A percentile compares a stretch with the other conserved stretches of the same genome.
Evolutionary conservation across 2,888 invertebrate genomes (phyloP).

Genomic region (Perizoma affinitatum): DNA sequence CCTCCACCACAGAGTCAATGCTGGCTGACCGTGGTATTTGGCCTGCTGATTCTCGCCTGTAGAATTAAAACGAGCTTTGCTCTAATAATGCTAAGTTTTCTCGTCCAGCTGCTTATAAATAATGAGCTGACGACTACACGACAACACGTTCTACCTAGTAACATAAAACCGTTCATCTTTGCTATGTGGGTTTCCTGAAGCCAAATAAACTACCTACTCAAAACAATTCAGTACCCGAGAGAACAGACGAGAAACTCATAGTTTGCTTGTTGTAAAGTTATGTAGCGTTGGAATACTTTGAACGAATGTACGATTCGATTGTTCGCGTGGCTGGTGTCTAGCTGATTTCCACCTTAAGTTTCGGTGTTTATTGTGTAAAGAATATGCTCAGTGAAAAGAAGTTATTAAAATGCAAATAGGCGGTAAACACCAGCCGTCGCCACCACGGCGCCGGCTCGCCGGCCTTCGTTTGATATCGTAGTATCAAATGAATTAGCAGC

Average conservation of each 20-base stretch:
- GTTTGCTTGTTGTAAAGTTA: too few species aligned
- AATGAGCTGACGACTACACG: too few species aligned
- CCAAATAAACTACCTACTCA: too few species aligned
- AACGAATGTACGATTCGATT: background rate
- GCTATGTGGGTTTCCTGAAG: too few species aligned
- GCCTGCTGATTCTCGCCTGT: slow-evolving; percentile 81
- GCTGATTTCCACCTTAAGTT: slow-evolving; percentile 16
- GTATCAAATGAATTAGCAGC: slow-evolving; percentile 22
- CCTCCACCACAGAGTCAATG: slow-evolving; percentile 91
- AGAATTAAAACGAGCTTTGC: background rate
- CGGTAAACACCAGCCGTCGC: slow-evolving; percentile 45
- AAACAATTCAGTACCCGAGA: too few species aligned
- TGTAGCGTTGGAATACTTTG: too few species aligned
- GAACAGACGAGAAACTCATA: too few species aligned
- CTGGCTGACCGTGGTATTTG: slow-evolving; percentile 89
- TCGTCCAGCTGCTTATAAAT: too few species aligned
- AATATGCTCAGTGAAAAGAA: slow-evolving; percentile 32
- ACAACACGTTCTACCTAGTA: too few species aligned
- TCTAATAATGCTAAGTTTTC: too few species aligned
- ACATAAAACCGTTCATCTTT: too few species aligned
- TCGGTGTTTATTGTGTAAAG: slow-evolving; percentile 22
- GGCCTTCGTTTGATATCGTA: slow-evolving; percentile 20
- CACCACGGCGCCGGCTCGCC: slow-evolving; percentile 45
- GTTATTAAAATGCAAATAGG: slow-evolving; percentile 74
- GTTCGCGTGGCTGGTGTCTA: background rate